phyloP scores from a whole-genome alignment of 2,888 invertebrate species.

The Apomyelois bistriatella region DNA sequence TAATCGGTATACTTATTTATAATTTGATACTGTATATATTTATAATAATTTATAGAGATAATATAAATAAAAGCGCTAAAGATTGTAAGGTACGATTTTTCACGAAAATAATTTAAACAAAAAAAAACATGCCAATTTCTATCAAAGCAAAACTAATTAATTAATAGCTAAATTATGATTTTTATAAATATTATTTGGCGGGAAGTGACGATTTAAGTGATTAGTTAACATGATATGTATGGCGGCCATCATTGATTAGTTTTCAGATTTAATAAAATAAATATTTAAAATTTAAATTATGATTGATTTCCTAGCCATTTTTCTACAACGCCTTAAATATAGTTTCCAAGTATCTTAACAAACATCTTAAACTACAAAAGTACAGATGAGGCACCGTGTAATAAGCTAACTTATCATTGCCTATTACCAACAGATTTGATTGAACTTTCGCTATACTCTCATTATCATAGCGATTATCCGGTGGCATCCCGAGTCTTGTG shows the following conservation, averaged over 20 bases:
- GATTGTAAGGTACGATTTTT: too few relatives aligned
- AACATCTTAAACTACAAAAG: not conserved
- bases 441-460: too few relatives aligned
- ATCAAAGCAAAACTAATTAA: not conserved
- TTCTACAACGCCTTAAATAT: not conserved
- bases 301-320: not conserved
- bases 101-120: too few relatives aligned
- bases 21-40: not conserved
- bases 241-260: not conserved
- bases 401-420: not conserved
- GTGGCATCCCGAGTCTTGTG: too few relatives aligned
- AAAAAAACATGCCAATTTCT: too few relatives aligned
- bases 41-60: too few relatives aligned
- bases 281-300: conserved; percentile 1
- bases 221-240: not conserved
- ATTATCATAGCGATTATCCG: too few relatives aligned
- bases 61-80: too few relatives aligned
- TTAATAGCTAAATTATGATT: not conserved
- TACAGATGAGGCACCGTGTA: not conserved
- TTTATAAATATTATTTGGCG: not conserved
- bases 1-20: conserved; percentile 21
- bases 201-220: conserved; percentile 1
- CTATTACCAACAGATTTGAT: too few relatives aligned
- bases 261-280: not conserved
- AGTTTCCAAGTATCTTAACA: conserved; percentile 1